Conservation (phyloP, 2,888 invertebrate genomes). For the Strigamia maritima region DNA sequence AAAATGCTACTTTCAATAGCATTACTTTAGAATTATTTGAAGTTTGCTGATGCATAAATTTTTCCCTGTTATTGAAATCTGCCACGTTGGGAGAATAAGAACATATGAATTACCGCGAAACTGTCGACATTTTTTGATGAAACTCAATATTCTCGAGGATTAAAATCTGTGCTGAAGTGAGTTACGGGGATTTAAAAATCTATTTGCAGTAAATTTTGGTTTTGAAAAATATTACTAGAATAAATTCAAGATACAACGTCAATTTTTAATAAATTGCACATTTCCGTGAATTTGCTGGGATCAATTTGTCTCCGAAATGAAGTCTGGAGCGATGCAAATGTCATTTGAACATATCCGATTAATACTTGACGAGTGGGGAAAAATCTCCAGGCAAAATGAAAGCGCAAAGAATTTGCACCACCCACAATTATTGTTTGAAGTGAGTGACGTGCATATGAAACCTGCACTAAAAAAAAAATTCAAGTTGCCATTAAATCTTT, state of each 20-base stretch:
- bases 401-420: not conserved
- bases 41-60: not conserved
- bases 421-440: not conserved
- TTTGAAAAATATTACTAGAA: not conserved
- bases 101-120: not conserved
- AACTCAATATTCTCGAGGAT: slow-evolving; percentile 13
- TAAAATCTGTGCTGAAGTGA: not conserved
- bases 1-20: not conserved
- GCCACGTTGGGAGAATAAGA: not conserved
- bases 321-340: not conserved
- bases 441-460: not conserved
- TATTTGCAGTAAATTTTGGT: not conserved
- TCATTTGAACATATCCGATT: not conserved
- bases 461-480: not conserved
- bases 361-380: not conserved
- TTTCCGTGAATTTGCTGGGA: not conserved
- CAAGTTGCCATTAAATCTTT: not conserved
- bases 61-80: not conserved
- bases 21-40: not conserved
- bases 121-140: not conserved
- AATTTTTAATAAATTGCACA: not conserved
- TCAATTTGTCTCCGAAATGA: not conserved
- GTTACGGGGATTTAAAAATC: not conserved
- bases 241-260: not conserved
- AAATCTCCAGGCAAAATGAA: not conserved